Evolutionary conservation across 1,140 invertebrate species (phyloP), one percentile per base, ranked within the genome.

Genomic region (Trichonephila clavata): DNA sequence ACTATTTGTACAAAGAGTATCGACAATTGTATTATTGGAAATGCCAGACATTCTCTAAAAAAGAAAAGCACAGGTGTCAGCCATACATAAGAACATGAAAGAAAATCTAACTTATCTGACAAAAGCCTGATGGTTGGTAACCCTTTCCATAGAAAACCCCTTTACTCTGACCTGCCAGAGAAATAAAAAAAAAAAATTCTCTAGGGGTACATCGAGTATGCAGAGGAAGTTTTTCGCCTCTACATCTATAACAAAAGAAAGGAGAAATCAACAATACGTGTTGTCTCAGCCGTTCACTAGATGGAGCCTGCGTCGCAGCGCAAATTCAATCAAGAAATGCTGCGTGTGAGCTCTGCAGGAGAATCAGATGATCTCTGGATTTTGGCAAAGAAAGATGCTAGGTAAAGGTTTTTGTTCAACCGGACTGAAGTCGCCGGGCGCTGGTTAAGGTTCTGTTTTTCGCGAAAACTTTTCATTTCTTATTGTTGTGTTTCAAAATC

Each of bases 361-460:
- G 50, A 50, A 83, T 59, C 81, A 83, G 81, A 83, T 83, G 50
- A 59, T 83, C 81, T 24, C n/a, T 24, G 50, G 81, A 83, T 83
- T 57, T n/a, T 50, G 24, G 39, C 14, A n/a, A 21, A 21, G 43
- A 14, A 24, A n/a, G 81, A 83, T 83, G 81, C 2, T n/a, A 18
- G 57, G 43, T 14, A 8, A n/a, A 50, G 81, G 43, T n/a, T 50
- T 6, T 27, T 39, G 13, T 39, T 6, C 2, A 18, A 32, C 71
- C 27, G 71, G 71, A 27, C 71, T 77, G 32, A 77, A 77, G 27
- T 77, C 71, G 71, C 71, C 71, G 71, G 71, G 71, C 24, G 14
- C 71, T 77, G 71, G 14, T 20, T 77, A 77, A 39, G 14, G 32
- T 77, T 32, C 71, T 77, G 71, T 16, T 1, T 16, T 77, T 77